Evolutionary conservation across 2,797 vertebrate species (phyloP), one percentile per base, ranked within the genome.

Genomic region (Onychomys torridus): DNA sequence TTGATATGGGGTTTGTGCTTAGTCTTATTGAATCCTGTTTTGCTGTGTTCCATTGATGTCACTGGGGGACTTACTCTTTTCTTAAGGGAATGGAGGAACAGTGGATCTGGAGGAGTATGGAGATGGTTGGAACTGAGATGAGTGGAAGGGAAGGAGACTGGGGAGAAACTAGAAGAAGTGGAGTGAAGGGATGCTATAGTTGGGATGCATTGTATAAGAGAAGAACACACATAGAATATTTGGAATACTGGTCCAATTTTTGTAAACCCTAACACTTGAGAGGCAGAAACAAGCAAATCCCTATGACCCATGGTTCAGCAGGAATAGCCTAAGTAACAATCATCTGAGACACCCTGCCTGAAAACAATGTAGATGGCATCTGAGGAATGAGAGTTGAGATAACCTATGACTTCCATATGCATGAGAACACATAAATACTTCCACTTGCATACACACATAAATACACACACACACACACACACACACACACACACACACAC

Each of bases 71-170:
- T 61, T 43, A 29, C 16, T 46, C 10, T 23, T 65, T 43, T 67
- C 43, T 34, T 32, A 49, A 49, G 5, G 11, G 10, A 85, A n/a
- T 34, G 17, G 8, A 85, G 27, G 29, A 63, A 19, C 29, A 65
- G 29, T 34, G 9, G 29, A 6, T 84, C 3, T 84, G 0, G 5
- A 32, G 4, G 5, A 46, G 6, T 21, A 40, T 0, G 1, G 4
- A 63, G 40, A 29, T 34, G 12, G 34, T 57, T 37, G 21, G 52
- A 59, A 37, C 11, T 59, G 78, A 11, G 2, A 40, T 75, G 4
- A 61, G 23, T 40, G 23, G 7, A 27, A 13, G 6, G 14, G 7
- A 25, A 6, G 34, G 21, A 57, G 21, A 13, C 57, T 40, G 5
- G 59, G 17, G 5, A 16, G 16, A 43, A 63, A 11, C 55, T 43